Evolutionary conservation across 2,888 invertebrate species (phyloP), one percentile per base, ranked within the genome.

Genomic region (Leptinotarsa haldemani): DNA sequence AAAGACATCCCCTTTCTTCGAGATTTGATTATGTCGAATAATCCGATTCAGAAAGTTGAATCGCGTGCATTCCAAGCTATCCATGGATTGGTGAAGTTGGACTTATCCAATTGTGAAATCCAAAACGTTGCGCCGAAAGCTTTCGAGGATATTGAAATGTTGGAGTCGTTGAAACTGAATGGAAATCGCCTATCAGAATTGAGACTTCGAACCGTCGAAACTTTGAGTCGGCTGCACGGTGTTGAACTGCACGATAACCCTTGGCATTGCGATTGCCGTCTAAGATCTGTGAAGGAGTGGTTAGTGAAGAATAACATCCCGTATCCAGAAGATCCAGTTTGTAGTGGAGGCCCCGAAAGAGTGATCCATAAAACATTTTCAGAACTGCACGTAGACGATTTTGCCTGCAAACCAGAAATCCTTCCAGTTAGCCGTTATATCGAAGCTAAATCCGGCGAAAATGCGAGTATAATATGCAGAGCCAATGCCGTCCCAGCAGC

Each of bases 161-260:
- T 97, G 75, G 95, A 95, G 83, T 91, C 92, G 77, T 88, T 97
- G 71, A 95, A 95, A 84, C 87, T 97, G 76, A 94, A 95, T 86
- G 93, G 93, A 78, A 97, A 97, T 87, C 92, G 92, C 80, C 89
- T 97, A 75, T 90, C 92, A 65, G 94, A 94, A 76, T 86, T 95
- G 78, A 90, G 93, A 66, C 90, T 93, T 16, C 91, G 91, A 79
- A 94, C 94, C 1, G 92, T 95, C 77, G 94, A 94, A 85, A 92
- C 92, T 68, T 85, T 94, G 73, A 92, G 91, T 80, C 92, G 93
- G 73, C 89, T 96, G 67, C 93, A 94, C 85, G 94, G 93, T 58
- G 93, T 96, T 76, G 95, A 95, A 84, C 88, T 96, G 79, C 95
- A 96, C 78, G 94, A 94, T 79, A 96, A 96, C 87, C 95, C 95